Evolutionary conservation across 2,113 vertebrate genomes (phyloP).

Genomic region (Rhinoderma darwinii): DNA sequence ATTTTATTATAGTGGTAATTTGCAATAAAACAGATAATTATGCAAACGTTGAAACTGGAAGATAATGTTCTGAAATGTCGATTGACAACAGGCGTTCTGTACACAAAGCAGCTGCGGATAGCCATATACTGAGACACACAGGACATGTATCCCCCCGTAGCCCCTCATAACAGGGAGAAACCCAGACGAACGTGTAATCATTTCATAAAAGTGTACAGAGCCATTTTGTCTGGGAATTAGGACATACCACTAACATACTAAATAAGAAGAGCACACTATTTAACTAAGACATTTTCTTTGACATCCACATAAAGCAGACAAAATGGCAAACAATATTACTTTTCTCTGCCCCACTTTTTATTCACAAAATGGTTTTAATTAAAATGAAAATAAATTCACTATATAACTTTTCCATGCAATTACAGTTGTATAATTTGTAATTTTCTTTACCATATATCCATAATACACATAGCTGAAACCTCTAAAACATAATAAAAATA

Average conservation of each 20-base stretch:
- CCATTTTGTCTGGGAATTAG: slow-evolving; percentile 47
- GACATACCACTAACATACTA: slow-evolving; percentile 26
- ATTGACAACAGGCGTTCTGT: slow-evolving; percentile 31
- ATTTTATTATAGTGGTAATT: slow-evolving; percentile 46
- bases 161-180: slow-evolving; percentile 33
- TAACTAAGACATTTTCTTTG: slow-evolving; percentile 1
- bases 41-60: slow-evolving; percentile 35
- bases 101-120: slow-evolving; percentile 42
- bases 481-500: not conserved
- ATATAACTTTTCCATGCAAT: slow-evolving; percentile 4
- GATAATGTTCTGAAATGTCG: slow-evolving; percentile 47
- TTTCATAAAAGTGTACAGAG: slow-evolving; percentile 52
- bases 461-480: not conserved
- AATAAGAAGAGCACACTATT: slow-evolving; percentile 22
- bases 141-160: not conserved
- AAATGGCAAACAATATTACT: slow-evolving; percentile 21
- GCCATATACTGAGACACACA: slow-evolving; percentile 17
- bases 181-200: slow-evolving; percentile 2
- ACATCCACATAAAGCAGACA: slow-evolving; percentile 9
- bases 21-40: slow-evolving; percentile 55
- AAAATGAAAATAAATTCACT: not conserved
- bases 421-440: not conserved
- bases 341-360: not conserved
- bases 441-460: not conserved
- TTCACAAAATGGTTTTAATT: not conserved